These are phyloP conservation scores for Solea senegalensis DNA, from an alignment of 2,113 vertebrate species.

Conservation along the genomic window DNA sequence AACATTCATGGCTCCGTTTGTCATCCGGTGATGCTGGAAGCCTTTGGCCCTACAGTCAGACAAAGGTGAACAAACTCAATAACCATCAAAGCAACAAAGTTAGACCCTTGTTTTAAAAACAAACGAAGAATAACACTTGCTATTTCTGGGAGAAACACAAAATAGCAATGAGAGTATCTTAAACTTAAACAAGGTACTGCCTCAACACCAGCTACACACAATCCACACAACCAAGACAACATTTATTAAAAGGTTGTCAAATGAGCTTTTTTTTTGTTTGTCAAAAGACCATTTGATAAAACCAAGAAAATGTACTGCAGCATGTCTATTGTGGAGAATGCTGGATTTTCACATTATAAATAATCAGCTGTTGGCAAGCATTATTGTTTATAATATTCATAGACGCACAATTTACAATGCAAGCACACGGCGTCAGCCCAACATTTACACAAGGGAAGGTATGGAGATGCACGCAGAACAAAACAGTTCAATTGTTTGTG, in stretches of 20 bases:
- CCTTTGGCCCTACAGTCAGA: constrained; percentile 88
- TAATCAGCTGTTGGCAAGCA: constrained; percentile 60
- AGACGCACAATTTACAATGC: constrained; percentile 51
- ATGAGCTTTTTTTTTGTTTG: constrained; percentile 59
- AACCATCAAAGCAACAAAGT: neutral
- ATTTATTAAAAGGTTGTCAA: constrained; percentile 50
- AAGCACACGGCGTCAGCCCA: constrained; percentile 49
- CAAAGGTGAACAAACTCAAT: constrained; percentile 18
- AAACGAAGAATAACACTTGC: too few relatives aligned
- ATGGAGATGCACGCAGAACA: constrained; percentile 36
- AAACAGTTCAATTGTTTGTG: constrained; percentile 34
- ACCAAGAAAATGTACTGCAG: constrained; percentile 47
- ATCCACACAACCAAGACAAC: constrained; percentile 57
- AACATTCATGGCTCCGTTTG: constrained; percentile 96
- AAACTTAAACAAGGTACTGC: constrained; percentile 41
- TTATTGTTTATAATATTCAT: constrained; percentile 14
- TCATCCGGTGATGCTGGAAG: constrained; percentile 98
- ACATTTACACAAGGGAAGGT: constrained; percentile 49
- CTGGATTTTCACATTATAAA: constrained; percentile 64
- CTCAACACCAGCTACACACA: constrained; percentile 52
- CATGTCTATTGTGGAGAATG: constrained; percentile 66
- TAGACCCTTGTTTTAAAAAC: too few relatives aligned
- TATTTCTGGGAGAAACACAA: constrained; percentile 14
- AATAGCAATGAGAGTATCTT: constrained; percentile 28
- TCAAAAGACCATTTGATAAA: constrained; percentile 69